A percentile compares a stretch with the other conserved stretches of the same genome.
Conservation (phyloP, 2,888 invertebrate genomes). For the Patella depressa region DNA sequence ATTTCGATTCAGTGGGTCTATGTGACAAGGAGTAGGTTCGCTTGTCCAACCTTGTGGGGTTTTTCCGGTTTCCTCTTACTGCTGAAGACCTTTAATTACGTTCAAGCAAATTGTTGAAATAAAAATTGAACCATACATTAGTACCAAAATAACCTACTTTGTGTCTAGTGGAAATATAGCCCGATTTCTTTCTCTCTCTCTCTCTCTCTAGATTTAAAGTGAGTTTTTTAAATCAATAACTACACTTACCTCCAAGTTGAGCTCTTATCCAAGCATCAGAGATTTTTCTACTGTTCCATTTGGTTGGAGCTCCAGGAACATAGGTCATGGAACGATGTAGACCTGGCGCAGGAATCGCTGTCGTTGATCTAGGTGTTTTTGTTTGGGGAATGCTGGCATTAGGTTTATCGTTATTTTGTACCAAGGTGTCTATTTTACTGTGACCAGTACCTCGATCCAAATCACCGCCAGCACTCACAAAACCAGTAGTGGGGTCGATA, state of each 20-base stretch:
- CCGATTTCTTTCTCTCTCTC: too few species aligned
- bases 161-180: too few species aligned
- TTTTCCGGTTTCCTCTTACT: too few species aligned
- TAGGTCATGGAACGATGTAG: constrained; percentile 56
- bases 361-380: constrained; percentile 49
- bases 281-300: constrained; percentile 65
- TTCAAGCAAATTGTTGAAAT: too few species aligned
- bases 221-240: not conserved
- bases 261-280: constrained; percentile 63
- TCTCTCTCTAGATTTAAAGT: not conserved
- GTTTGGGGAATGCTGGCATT: constrained; percentile 54
- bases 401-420: constrained; percentile 61
- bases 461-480: constrained; percentile 67
- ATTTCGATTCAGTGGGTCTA: too few species aligned
- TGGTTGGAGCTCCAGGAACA: constrained; percentile 62
- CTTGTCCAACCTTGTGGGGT: too few species aligned
- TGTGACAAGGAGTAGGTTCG: too few species aligned
- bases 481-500: constrained; percentile 68
- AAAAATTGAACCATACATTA: too few species aligned
- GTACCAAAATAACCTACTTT: too few species aligned
- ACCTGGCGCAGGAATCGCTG: constrained; percentile 58
- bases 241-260: constrained; percentile 62
- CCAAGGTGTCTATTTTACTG: constrained; percentile 56
- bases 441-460: constrained; percentile 64
- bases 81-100: too few species aligned